Evolutionary conservation across 2,113 vertebrate species (phyloP).

Genomic region (Brachypodius melanocephalos): DNA sequence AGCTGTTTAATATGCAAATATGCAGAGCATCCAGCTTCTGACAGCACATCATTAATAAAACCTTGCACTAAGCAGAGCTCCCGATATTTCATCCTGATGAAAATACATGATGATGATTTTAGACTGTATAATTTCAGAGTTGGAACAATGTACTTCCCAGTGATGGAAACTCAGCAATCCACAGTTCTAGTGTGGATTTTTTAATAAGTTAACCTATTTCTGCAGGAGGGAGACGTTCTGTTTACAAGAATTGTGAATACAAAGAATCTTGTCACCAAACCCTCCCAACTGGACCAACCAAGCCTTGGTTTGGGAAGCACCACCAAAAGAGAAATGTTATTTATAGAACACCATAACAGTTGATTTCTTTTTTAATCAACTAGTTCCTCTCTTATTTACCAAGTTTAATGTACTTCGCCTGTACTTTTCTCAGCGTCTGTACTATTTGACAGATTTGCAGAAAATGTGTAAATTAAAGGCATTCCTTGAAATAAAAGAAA

Average conservation of each 20-base stretch:
- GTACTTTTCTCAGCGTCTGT: not conserved
- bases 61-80: conserved; percentile 88
- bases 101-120: conserved; percentile 99
- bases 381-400: not conserved
- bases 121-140: conserved; percentile 91
- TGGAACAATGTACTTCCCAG: conserved; percentile 81
- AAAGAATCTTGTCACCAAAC: not conserved
- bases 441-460: not conserved
- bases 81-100: conserved; percentile 99
- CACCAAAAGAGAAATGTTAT: not conserved
- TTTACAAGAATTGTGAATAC: not conserved
- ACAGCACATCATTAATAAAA: conserved; percentile 99
- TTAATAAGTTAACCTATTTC: conserved; percentile 43
- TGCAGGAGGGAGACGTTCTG: not conserved
- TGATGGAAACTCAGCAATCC: conserved; percentile 74
- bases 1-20: conserved; percentile 99
- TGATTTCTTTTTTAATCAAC: not conserved
- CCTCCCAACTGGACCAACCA: not conserved
- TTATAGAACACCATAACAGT: not conserved
- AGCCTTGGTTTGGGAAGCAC: not conserved
- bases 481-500: not conserved
- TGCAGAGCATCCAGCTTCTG: conserved; percentile 98
- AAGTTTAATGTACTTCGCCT: not conserved
- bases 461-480: not conserved
- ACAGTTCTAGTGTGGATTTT: conserved; percentile 30